Evolutionary conservation across 2,888 invertebrate genomes (phyloP).

Genomic region (Pterobdella sp.): DNA sequence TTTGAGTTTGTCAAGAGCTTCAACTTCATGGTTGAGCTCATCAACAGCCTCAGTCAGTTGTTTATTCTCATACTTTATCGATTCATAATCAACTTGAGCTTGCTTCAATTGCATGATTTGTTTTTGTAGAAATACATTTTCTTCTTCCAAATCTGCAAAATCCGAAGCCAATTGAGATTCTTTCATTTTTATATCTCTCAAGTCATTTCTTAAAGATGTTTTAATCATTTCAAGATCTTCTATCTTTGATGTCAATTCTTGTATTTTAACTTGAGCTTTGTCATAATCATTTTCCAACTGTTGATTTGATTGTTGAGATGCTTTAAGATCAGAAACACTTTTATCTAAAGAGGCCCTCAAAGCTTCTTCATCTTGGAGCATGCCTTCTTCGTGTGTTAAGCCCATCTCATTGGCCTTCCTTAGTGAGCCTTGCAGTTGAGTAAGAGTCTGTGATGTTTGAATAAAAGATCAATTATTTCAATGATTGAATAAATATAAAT

Average conservation of each 20-base stretch:
- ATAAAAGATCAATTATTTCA: not conserved
- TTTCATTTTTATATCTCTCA: conserved; percentile 80
- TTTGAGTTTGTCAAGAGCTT: conserved; percentile 79
- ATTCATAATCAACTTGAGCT: conserved; percentile 94
- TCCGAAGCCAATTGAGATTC: conserved; percentile 84
- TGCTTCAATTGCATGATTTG: conserved; percentile 86
- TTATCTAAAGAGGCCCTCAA: conserved; percentile 80
- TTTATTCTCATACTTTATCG: conserved; percentile 87
- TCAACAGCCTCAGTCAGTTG: conserved; percentile 74
- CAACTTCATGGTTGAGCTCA: conserved; percentile 75
- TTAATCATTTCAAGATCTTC: conserved; percentile 46
- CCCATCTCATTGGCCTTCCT: conserved; percentile 88
- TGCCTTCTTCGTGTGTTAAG: conserved; percentile 89
- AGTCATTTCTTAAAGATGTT: conserved; percentile 55
- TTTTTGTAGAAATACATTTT: conserved; percentile 92
- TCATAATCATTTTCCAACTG: conserved; percentile 81
- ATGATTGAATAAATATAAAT: not conserved
- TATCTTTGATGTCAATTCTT: conserved; percentile 33
- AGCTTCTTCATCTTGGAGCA: conserved; percentile 87
- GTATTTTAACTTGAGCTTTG: conserved; percentile 56
- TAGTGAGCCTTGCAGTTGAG: conserved; percentile 34
- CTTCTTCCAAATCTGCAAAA: conserved; percentile 91
- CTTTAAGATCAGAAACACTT: conserved; percentile 47
- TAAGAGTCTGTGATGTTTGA: conserved; percentile 17
- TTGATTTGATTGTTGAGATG: conserved; percentile 41